Conservation (phyloP, 2,888 invertebrate genomes). For the Alitta virens region DNA sequence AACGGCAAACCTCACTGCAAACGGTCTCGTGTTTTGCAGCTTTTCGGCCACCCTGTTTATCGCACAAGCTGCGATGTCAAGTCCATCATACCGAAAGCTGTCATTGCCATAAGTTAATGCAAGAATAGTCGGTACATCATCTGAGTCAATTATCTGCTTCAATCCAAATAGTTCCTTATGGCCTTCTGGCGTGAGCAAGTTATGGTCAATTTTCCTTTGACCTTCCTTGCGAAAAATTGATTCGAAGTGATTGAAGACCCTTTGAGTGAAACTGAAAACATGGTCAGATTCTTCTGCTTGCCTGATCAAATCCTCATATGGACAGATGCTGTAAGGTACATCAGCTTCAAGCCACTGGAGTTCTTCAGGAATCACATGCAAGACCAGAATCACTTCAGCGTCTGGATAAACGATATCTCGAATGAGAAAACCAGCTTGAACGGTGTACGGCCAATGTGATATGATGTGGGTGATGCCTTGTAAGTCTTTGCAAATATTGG, state of each 20-base stretch:
- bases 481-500: neutral
- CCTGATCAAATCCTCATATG: constrained; percentile 19
- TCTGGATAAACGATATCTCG: constrained; percentile 17
- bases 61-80: constrained; percentile 26
- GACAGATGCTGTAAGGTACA: constrained; percentile 19
- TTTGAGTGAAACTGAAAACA: constrained; percentile 31
- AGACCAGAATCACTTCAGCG: constrained; percentile 26
- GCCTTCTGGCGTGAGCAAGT: constrained; percentile 27
- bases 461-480: constrained; percentile 25
- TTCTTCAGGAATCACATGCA: constrained; percentile 29
- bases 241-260: constrained; percentile 27
- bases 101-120: constrained; percentile 9
- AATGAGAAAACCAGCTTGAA: constrained; percentile 23
- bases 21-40: neutral
- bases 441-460: constrained; percentile 30
- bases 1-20: constrained; percentile 4
- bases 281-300: constrained; percentile 25
- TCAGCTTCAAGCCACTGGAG: constrained; percentile 16
- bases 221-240: constrained; percentile 29
- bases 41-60: constrained; percentile 23
- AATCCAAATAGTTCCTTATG: constrained; percentile 23
- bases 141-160: neutral
- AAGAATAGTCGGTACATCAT: constrained; percentile 9
- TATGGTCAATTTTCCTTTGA: constrained; percentile 22
- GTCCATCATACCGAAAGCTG: constrained; percentile 20